phyloP scores from a whole-genome alignment of 1,140 invertebrate species.

The Cylas formicarius region DNA sequence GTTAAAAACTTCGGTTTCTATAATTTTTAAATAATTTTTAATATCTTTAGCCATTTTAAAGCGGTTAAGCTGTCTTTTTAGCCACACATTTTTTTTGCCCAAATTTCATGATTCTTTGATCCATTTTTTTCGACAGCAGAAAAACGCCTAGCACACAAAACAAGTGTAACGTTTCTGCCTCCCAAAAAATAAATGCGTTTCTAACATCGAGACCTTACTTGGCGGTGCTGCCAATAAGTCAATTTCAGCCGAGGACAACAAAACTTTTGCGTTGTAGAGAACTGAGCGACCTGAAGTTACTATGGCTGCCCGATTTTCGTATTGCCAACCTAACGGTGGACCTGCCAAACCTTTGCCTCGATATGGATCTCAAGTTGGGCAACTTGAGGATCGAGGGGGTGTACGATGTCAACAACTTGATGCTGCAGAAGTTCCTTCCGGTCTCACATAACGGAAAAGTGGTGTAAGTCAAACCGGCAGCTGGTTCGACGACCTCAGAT shows the following conservation, averaged over 20 bases:
- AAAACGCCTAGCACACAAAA: too few species aligned
- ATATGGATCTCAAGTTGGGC: slow-evolving; percentile 27
- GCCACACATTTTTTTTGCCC: too few species aligned
- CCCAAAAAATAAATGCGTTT: too few species aligned
- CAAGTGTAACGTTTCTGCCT: too few species aligned
- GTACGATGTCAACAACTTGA: slow-evolving; percentile 31
- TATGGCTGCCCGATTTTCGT: slow-evolving; percentile 30
- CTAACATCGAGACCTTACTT: too few species aligned
- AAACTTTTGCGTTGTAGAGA: slow-evolving; percentile 21
- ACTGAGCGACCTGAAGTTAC: slow-evolving; percentile 29
- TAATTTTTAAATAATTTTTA: too few species aligned
- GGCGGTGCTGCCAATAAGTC: neutral
- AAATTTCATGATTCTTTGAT: too few species aligned
- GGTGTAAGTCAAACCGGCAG: slow-evolving; percentile 27
- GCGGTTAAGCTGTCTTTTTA: too few species aligned
- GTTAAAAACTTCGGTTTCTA: too few species aligned
- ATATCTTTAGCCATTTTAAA: too few species aligned
- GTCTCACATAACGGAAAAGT: slow-evolving; percentile 29
- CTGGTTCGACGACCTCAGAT: neutral
- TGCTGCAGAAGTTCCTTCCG: slow-evolving; percentile 27
- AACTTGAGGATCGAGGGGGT: slow-evolving; percentile 30
- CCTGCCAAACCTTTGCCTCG: slow-evolving; percentile 28
- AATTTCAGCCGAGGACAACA: neutral
- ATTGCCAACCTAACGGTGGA: slow-evolving; percentile 24
- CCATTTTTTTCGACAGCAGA: too few species aligned